phyloP scores from a whole-genome alignment of 1,140 invertebrate genomes.

The Drosophila bipectinata region DNA sequence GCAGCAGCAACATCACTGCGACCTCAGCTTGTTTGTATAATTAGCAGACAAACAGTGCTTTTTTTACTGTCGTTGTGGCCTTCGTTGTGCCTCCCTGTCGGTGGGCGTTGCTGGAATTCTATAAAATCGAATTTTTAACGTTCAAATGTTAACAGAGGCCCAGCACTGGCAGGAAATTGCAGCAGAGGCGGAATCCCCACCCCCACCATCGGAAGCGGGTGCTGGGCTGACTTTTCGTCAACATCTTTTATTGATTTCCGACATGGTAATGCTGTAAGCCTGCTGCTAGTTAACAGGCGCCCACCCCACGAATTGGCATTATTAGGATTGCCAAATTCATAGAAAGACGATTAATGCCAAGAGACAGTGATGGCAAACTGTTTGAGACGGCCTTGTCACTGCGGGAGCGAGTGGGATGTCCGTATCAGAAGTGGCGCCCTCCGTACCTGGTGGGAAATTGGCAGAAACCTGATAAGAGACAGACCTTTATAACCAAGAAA shows the following conservation, averaged over 20 bases:
- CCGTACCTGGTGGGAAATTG: slow-evolving; percentile 37
- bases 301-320: slow-evolving; percentile 77
- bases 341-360: slow-evolving; percentile 78
- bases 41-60: slow-evolving; percentile 12
- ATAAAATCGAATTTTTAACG: slow-evolving; percentile 84
- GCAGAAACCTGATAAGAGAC: not conserved
- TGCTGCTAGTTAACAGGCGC: slow-evolving; percentile 77
- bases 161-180: slow-evolving; percentile 48
- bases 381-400: not conserved
- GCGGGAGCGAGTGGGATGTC: slow-evolving; percentile 49
- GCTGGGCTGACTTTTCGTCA: slow-evolving; percentile 1
- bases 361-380: slow-evolving; percentile 14
- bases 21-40: slow-evolving; percentile 19
- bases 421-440: not conserved
- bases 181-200: not conserved
- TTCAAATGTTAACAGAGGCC: slow-evolving; percentile 76
- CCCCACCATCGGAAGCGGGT: slow-evolving; percentile 6
- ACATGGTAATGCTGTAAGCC: slow-evolving; percentile 69
- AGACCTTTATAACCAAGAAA: no score
- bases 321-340: slow-evolving; percentile 82
- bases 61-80: slow-evolving; percentile 4
- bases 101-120: slow-evolving; percentile 78
- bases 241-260: slow-evolving; percentile 59
- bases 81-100: slow-evolving; percentile 22
- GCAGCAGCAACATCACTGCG: not conserved